These are phyloP conservation scores for Grallaria varia DNA, from an alignment of 2,113 vertebrate genomes.

Conservation along the genomic window DNA sequence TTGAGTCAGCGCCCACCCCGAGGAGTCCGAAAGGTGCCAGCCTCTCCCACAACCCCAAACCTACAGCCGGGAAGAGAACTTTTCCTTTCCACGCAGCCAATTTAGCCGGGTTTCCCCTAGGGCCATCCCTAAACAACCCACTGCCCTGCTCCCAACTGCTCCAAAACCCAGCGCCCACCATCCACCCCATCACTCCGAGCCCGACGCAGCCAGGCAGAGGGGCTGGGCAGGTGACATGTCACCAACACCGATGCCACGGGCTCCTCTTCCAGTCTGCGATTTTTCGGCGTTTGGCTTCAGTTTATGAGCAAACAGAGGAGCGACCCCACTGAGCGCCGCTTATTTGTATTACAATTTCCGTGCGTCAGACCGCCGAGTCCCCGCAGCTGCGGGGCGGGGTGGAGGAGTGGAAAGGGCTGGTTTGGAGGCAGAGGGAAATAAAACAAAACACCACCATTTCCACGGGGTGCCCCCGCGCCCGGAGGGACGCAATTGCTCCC, in stretches of 20 bases:
- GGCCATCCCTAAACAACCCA: background rate
- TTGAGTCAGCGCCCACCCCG: fast-evolving
- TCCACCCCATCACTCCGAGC: background rate
- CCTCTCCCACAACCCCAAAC: background rate
- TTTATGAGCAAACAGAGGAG: background rate
- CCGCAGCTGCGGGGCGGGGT: background rate
- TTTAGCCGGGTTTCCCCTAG: background rate
- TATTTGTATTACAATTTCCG: background rate
- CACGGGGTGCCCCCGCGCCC: background rate
- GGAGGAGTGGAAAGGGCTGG: background rate
- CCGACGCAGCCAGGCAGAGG: background rate
- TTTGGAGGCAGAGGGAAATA: background rate
- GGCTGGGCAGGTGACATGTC: background rate
- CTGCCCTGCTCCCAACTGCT: background rate
- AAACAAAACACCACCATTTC: background rate
- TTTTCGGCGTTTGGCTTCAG: background rate
- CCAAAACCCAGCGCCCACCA: background rate
- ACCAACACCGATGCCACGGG: fast-evolving
- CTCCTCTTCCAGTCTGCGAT: background rate
- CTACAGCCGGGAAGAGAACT: background rate
- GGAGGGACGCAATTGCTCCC: background rate
- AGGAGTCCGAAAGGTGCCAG: background rate
- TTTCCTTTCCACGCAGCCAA: background rate
- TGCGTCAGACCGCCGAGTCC: background rate
- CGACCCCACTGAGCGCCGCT: background rate